Evolutionary conservation across 2,113 vertebrate species (phyloP), one percentile per base, ranked within the genome.

Genomic region (Bubo blakistoni): DNA sequence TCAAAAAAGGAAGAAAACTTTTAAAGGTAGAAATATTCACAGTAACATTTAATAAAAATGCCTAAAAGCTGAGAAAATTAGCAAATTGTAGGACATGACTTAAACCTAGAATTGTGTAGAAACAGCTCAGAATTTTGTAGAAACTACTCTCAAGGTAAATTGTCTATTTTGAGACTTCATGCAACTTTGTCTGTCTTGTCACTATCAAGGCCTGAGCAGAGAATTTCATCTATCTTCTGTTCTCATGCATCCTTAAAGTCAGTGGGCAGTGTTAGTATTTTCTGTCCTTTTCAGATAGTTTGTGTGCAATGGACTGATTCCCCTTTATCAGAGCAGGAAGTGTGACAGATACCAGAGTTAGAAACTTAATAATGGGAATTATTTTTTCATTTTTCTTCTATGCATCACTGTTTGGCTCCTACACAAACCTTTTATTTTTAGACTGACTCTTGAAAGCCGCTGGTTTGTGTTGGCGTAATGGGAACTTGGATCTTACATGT

Each of bases 401-500:
- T 62, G 46, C 44, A 42, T 47, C 4, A 26, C 24, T 62, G 7
- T 94, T 70, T 46, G 57, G 15, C 32, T 93, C 29, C 59, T 49
- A 57, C 13, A 65, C 16, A 70, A 67, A 69, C 9, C 7, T 81
- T 51, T 65, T 4, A 30, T 73, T 94, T 94, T 97, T 30, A 91
- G 59, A 59, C 32, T 65, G 84, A 46, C 42, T 67, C 46, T 57
- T 80, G 76, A 81, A 96, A 94, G 20, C 38, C 3, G 7, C 34
- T 85, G 51, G n/a, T 91, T 86, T 86, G 36, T 78, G 79, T 65
- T 93, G 55, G 36, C 21, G 18, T 84, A 58, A 72, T 51, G 26
- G 51, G 65, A 90, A 77, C 69, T 22, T 59, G 73, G 38, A 80
- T 94, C 47, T 90, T 42, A 7, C 55, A 86, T 20, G 40, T 72